Conservation (phyloP, 2,797 vertebrate genomes). For the Pseudomugil gertrudae region DNA sequence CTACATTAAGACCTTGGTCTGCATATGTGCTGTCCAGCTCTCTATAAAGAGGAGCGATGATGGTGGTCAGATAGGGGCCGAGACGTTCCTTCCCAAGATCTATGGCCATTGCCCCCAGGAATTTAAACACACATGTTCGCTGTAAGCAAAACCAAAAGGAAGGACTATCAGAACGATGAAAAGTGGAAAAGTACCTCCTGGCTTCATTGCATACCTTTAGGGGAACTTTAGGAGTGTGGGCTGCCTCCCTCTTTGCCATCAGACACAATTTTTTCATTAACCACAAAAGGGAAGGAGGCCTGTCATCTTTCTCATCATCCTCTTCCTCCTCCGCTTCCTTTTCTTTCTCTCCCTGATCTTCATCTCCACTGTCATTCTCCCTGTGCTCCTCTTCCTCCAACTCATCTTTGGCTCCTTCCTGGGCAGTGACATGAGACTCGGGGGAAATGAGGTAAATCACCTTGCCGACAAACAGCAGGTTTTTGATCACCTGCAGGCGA, state of each 20-base stretch:
- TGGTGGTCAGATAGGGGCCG: conserved; percentile 86
- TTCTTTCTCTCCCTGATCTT: conserved; percentile 18
- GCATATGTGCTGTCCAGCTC: conserved; percentile 97
- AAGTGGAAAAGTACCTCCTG: fast-evolving
- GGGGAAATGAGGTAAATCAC: conserved; percentile 90
- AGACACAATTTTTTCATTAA: conserved; percentile 89
- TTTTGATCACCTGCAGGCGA: conserved; percentile 90
- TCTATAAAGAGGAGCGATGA: conserved; percentile 90
- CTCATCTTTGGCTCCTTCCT: conserved; percentile 35
- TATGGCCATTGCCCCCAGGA: conserved; percentile 91
- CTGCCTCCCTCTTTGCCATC: conserved; percentile 91
- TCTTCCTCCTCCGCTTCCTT: conserved; percentile 50
- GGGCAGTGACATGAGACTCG: conserved; percentile 66
- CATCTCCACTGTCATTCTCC: conserved; percentile 1
- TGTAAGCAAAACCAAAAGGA: conserved; percentile 62
- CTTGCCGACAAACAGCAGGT: conserved; percentile 93
- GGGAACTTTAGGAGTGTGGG: conserved; percentile 88
- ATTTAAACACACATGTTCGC: conserved; percentile 96
- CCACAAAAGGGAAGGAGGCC: conserved; percentile 88
- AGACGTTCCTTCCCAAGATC: conserved; percentile 90
- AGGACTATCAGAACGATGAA: background rate
- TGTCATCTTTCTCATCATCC: conserved; percentile 70
- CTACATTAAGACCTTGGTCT: conserved; percentile 87
- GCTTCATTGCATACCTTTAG: conserved; percentile 83
- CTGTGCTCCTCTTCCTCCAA: conserved; percentile 36